phyloP scores from a whole-genome alignment of 1,140 invertebrate species.

The Sycophila sp. region DNA sequence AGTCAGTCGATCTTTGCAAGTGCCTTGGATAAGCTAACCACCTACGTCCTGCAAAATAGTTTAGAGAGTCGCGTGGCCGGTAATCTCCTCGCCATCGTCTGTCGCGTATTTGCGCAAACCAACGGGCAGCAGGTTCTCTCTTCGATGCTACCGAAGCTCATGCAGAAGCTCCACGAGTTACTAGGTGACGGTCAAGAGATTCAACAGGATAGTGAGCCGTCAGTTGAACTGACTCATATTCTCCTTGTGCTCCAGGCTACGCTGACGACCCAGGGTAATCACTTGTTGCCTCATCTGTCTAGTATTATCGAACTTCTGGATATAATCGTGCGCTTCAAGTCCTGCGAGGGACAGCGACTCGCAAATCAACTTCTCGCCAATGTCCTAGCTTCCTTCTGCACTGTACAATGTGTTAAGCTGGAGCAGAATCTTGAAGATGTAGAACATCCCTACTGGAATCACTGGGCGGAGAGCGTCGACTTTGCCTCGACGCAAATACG shows the following conservation, averaged over 20 bases:
- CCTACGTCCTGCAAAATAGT: slow-evolving; percentile 78
- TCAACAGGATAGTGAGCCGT: slow-evolving; percentile 77
- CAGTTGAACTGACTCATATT: slow-evolving; percentile 82
- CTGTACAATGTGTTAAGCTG: slow-evolving; percentile 70
- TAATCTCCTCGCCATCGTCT: slow-evolving; percentile 73
- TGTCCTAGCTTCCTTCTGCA: slow-evolving; percentile 71
- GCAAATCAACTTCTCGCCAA: slow-evolving; percentile 65
- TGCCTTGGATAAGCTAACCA: slow-evolving; percentile 78
- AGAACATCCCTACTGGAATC: slow-evolving; percentile 78
- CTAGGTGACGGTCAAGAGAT: slow-evolving; percentile 68
- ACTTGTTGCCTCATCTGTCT: slow-evolving; percentile 72
- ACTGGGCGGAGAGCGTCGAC: slow-evolving; percentile 82
- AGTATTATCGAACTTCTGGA: slow-evolving; percentile 71
- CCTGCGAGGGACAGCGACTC: slow-evolving; percentile 71
- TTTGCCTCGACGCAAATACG: slow-evolving; percentile 74
- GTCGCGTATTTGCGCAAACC: slow-evolving; percentile 76
- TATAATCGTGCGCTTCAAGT: slow-evolving; percentile 71
- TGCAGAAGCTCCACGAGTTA: slow-evolving; percentile 69
- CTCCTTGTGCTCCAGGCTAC: slow-evolving; percentile 80
- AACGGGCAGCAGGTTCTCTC: slow-evolving; percentile 74
- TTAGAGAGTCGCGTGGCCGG: slow-evolving; percentile 86
- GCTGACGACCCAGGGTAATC: slow-evolving; percentile 70
- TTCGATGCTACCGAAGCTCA: slow-evolving; percentile 77
- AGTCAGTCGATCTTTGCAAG: slow-evolving; percentile 68
- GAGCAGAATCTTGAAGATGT: slow-evolving; percentile 71